A percentile compares a stretch with the other conserved stretches of the same genome.
Evolutionary conservation across 2,888 invertebrate genomes (phyloP).

Genomic region (Sipha maydis): DNA sequence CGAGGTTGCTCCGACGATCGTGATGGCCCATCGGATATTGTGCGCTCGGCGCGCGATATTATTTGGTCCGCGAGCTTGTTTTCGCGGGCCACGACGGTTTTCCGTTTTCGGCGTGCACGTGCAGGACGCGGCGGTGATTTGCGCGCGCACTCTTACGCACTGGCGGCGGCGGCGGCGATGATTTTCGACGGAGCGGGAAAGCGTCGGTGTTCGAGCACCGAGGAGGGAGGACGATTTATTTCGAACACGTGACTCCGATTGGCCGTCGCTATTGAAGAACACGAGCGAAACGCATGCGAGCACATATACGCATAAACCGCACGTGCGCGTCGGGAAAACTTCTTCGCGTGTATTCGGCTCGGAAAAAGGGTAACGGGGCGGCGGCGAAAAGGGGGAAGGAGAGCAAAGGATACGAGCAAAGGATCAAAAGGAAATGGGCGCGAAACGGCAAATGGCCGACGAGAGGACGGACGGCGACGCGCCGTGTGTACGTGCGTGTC

Average conservation of each 20-base stretch:
- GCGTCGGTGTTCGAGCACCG: background rate
- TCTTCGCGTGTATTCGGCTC: no score
- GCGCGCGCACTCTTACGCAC: background rate
- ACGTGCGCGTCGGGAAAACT: no score
- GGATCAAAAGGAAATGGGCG: slow-evolving; percentile 15
- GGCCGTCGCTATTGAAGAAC: background rate
- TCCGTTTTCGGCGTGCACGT: background rate
- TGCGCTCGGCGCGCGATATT: background rate
- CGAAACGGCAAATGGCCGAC: slow-evolving; percentile 10
- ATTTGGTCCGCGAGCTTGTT: background rate
- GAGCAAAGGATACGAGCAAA: background rate
- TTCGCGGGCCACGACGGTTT: background rate
- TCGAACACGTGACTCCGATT: background rate
- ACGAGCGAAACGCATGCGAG: background rate
- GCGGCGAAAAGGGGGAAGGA: no score
- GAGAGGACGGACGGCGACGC: slow-evolving; percentile 3
- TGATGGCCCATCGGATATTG: background rate
- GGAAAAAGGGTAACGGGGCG: no score
- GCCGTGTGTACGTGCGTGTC: background rate
- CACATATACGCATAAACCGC: background rate
- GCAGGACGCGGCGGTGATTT: background rate
- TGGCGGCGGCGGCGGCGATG: background rate
- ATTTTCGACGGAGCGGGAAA: background rate
- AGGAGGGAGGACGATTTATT: background rate
- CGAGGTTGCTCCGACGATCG: background rate